Evolutionary conservation across 2,113 vertebrate genomes (phyloP).

Genomic region (Crocuta crocuta): DNA sequence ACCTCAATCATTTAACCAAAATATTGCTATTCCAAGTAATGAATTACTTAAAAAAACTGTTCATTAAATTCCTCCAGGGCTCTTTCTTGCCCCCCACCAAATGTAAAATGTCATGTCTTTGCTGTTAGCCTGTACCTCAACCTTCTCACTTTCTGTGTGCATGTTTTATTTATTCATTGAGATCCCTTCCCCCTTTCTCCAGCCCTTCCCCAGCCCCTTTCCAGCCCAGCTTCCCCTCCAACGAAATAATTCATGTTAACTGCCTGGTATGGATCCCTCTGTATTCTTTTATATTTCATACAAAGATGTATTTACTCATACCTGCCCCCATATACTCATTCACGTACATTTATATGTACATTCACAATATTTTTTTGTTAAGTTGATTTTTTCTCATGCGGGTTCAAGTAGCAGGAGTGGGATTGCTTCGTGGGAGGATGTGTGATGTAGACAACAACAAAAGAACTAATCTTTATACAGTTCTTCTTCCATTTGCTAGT

Average conservation of each 20-base stretch:
- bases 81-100: not conserved
- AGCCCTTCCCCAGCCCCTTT: not conserved
- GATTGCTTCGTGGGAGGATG: not conserved
- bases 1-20: conserved; percentile 4
- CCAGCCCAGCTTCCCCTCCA: not conserved
- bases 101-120: not conserved
- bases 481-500: not conserved
- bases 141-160: not conserved
- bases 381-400: not conserved
- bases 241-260: not conserved
- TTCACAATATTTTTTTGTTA: not conserved
- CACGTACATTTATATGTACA: not conserved
- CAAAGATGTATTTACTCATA: not conserved
- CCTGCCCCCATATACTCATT: not conserved
- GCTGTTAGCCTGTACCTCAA: not conserved
- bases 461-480: not conserved
- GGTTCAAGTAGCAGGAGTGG: not conserved
- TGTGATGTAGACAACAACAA: not conserved
- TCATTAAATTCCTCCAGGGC: not conserved
- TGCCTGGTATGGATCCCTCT: not conserved
- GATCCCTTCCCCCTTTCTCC: not conserved
- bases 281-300: not conserved
- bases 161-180: not conserved
- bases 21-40: not conserved
- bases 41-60: not conserved